Percentiles rank a stretch among this genome's conserved stretches.
phyloP scores from a whole-genome alignment of 2,888 invertebrate genomes.

The Aporophyla nigra region DNA sequence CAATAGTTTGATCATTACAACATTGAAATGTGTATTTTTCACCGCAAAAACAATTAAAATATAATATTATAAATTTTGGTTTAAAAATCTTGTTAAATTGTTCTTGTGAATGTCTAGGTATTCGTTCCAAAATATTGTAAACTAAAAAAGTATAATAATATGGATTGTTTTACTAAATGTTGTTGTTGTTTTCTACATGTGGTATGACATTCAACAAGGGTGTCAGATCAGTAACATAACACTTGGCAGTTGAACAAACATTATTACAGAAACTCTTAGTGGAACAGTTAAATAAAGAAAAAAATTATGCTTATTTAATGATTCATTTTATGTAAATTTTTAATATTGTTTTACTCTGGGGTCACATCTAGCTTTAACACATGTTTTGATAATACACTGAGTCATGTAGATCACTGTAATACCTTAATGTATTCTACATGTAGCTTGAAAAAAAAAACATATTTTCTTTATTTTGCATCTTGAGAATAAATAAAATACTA shows the following conservation, averaged over 20 bases:
- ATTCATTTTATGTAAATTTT: slow-evolving; percentile 60
- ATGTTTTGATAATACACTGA: slow-evolving; percentile 32
- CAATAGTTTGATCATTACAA: not conserved
- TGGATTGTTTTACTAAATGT: slow-evolving; percentile 1
- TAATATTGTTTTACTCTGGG: slow-evolving; percentile 35
- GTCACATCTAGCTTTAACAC: slow-evolving; percentile 28
- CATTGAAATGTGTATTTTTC: not conserved
- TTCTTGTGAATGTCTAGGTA: not conserved
- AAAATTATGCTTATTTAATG: slow-evolving; percentile 47
- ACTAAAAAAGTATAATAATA: not conserved
- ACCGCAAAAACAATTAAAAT: not conserved
- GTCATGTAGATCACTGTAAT: slow-evolving; percentile 29
- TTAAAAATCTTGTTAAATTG: not conserved
- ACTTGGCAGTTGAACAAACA: slow-evolving; percentile 67
- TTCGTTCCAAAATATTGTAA: not conserved
- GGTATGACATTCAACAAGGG: slow-evolving; percentile 43
- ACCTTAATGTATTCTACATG: not conserved
- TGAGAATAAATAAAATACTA: not conserved
- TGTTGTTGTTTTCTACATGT: slow-evolving; percentile 43
- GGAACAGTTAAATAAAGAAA: slow-evolving; percentile 48
- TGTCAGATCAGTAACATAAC: slow-evolving; percentile 37
- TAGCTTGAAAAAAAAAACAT: not conserved
- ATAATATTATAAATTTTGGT: not conserved
- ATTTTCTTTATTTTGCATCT: not conserved
- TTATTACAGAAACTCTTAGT: slow-evolving; percentile 49